A percentile compares a stretch with the other conserved stretches of the same genome.
These are phyloP conservation scores for Aphidius gifuensis DNA, from an alignment of 1,140 invertebrate species.

Conservation along the genomic window DNA sequence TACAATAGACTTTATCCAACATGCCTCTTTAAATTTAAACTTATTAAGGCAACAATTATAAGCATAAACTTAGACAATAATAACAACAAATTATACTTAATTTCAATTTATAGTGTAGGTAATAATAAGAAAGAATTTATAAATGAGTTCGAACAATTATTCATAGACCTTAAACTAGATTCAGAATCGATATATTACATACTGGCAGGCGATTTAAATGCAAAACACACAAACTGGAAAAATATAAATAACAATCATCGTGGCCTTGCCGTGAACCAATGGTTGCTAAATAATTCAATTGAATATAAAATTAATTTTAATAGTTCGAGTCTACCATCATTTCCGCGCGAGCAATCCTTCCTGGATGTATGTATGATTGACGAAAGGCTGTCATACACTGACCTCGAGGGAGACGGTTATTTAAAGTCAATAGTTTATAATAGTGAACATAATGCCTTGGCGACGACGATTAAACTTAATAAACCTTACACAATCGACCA, in stretches of 20 bases:
- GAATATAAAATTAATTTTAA: constrained; percentile 22
- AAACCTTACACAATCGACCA: not conserved
- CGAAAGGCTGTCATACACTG: constrained; percentile 13
- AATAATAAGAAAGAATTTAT: constrained; percentile 22
- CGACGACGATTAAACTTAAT: not conserved
- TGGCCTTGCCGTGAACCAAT: constrained; percentile 22
- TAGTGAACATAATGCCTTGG: constrained; percentile 27
- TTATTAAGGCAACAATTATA: not conserved
- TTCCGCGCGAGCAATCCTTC: constrained; percentile 17
- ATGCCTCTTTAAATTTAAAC: not conserved
- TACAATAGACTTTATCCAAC: not conserved
- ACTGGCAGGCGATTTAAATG: constrained; percentile 33
- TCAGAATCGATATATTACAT: constrained; percentile 25
- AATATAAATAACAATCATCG: constrained; percentile 19
- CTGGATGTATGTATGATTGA: constrained; percentile 28
- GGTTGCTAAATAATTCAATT: constrained; percentile 21
- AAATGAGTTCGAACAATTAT: constrained; percentile 24
- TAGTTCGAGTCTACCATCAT: constrained; percentile 24
- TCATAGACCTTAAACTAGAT: constrained; percentile 23
- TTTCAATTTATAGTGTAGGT: constrained; percentile 22
- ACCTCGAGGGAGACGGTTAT: constrained; percentile 9
- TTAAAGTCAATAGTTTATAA: constrained; percentile 20
- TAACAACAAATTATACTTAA: constrained; percentile 22
- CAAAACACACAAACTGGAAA: constrained; percentile 24
- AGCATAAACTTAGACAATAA: constrained; percentile 2